These are phyloP conservation scores for Rhodophaea formosa DNA, from an alignment of 2,888 invertebrate genomes.

Conservation along the genomic window DNA sequence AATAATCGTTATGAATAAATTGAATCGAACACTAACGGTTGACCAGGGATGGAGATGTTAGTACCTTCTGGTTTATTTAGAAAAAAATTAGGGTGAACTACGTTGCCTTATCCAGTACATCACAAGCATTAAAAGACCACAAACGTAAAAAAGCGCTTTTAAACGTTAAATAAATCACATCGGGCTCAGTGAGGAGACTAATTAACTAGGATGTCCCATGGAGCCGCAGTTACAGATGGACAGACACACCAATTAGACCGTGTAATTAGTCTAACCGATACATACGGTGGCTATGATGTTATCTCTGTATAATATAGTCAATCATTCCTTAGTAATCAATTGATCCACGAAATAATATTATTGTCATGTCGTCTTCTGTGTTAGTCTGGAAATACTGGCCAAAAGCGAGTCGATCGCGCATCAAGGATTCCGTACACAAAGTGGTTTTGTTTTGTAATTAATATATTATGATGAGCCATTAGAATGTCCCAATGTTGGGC, in stretches of 20 bases:
- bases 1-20: too few relatives aligned
- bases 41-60: too few relatives aligned
- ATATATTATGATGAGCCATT: too few relatives aligned
- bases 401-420: too few relatives aligned
- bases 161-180: constrained; percentile 64
- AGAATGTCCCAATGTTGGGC: too few relatives aligned
- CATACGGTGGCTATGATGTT: constrained; percentile 7
- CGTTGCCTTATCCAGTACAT: background rate
- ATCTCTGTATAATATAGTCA: background rate
- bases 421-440: too few relatives aligned
- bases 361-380: too few relatives aligned
- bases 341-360: background rate
- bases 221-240: constrained; percentile 75
- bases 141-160: constrained; percentile 31
- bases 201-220: constrained; percentile 70
- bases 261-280: constrained; percentile 68
- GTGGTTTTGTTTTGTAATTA: too few relatives aligned
- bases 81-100: background rate
- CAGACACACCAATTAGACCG: constrained; percentile 72
- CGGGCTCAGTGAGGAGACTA: constrained; percentile 62
- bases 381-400: too few relatives aligned
- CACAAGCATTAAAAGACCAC: background rate
- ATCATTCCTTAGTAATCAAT: background rate
- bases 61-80: too few relatives aligned
- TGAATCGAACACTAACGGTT: too few relatives aligned